Conservation (phyloP, 1,140 invertebrate species). For the Telenomus remus region DNA sequence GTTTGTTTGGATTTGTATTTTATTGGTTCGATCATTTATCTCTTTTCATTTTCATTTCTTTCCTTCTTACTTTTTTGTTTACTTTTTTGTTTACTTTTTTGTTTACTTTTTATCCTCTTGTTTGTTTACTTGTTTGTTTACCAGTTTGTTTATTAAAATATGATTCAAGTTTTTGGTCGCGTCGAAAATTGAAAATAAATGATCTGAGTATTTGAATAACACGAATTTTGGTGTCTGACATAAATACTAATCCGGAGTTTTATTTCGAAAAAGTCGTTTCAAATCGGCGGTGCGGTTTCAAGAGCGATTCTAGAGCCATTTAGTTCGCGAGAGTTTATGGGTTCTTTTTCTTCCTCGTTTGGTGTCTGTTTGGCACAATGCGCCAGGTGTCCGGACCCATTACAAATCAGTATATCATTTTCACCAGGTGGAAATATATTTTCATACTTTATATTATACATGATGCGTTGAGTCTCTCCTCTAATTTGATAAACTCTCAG, state of each 20-base stretch:
- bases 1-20: slow-evolving; percentile 9
- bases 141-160: too few relatives aligned
- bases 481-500: slow-evolving; percentile 49
- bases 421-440: slow-evolving; percentile 60
- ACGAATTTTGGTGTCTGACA: slow-evolving; percentile 14
- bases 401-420: slow-evolving; percentile 62
- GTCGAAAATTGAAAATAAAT: too few relatives aligned
- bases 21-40: background rate
- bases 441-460: slow-evolving; percentile 46
- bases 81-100: too few relatives aligned
- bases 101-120: too few relatives aligned
- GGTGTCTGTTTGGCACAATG: slow-evolving; percentile 35
- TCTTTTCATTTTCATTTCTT: background rate
- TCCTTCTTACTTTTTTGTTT: too few relatives aligned
- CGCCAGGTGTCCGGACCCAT: slow-evolving; percentile 60
- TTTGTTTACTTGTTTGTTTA: too few relatives aligned
- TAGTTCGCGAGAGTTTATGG: slow-evolving; percentile 59
- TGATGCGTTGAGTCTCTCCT: slow-evolving; percentile 8
- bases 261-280: slow-evolving; percentile 33
- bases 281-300: slow-evolving; percentile 21
- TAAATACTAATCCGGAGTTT: slow-evolving; percentile 55
- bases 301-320: slow-evolving; percentile 58
- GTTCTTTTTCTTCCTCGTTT: slow-evolving; percentile 30
- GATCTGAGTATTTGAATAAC: background rate
- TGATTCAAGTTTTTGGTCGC: too few relatives aligned